Conservation (phyloP, 2,888 invertebrate genomes). For the Eudemis profundana region DNA sequence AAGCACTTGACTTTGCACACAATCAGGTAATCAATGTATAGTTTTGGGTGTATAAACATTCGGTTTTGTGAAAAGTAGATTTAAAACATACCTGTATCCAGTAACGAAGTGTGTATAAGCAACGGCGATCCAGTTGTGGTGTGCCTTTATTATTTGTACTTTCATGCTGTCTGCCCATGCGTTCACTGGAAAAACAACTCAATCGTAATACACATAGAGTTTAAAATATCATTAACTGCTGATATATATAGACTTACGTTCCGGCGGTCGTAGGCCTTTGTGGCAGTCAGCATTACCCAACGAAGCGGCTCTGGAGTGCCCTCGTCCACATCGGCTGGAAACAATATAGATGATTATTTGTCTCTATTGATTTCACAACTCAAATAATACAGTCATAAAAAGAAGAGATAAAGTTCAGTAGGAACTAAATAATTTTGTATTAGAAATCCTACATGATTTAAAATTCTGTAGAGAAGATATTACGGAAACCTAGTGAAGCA, state of each 20-base stretch:
- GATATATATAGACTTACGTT: conserved; percentile 63
- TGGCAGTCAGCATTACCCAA: conserved; percentile 85
- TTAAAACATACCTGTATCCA: conserved; percentile 91
- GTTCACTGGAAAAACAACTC: conserved; percentile 80
- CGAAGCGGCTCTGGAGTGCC: conserved; percentile 94
- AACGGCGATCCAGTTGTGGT: conserved; percentile 99
- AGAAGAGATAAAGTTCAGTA: no score
- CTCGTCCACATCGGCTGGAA: conserved; percentile 80
- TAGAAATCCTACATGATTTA: no score
- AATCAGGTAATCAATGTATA: no score
- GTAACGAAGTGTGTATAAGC: conserved; percentile 98
- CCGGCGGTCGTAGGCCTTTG: conserved; percentile 75
- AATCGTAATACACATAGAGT: conserved; percentile 2
- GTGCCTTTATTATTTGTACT: conserved; percentile 97
- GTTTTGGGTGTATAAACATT: no score
- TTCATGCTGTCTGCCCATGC: conserved; percentile 93
- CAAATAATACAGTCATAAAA: no score
- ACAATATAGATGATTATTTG: conserved; percentile 19
- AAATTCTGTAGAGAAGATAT: no score
- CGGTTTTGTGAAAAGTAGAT: not conserved
- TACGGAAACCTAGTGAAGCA: no score
- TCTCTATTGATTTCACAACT: no score
- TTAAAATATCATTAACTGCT: not conserved
- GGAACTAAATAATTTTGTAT: no score
- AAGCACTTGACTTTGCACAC: no score